Base-by-base conservation (phyloP, 2,797 vertebrate genomes). In the Syncerus caffer region DNA sequence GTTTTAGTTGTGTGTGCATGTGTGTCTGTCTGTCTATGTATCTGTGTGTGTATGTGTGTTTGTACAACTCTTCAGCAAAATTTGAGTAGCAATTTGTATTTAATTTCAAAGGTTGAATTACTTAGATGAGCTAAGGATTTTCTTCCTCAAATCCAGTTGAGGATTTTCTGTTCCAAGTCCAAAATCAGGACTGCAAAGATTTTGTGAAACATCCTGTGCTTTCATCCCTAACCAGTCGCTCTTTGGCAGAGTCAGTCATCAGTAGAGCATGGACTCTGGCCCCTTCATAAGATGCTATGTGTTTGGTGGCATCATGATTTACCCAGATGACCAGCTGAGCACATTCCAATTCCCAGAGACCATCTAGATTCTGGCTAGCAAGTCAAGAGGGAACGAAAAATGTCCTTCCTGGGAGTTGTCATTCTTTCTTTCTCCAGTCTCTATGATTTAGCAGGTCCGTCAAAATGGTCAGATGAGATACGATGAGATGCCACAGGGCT, bases 21-120 rank as follows among this genome's bases (percentile, higher is more conserved):
- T 47, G 13, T 38, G 45, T 1, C 0, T 27, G 62, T 64, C 4
- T 76, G 23, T 38, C 21, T 2, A 0, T 42, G 76, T 16, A 29
- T 29, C 51, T 57, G 5, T 11, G 27, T 47, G 51, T n/a, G 53
- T 13, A 4, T 19, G 42, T 50, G 11, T 23, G 5, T 19, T 7
- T 34, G 21, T 76, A 90, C 67, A 94, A 85, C 31, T 42, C 83
- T 87, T 96, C 31, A 79, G 47, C 62, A 78, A 89, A 93, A 95
- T 13, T 50, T 93, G n/a, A 74, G 14, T 6, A 71, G 45, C 58
- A 94, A 50, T 15, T 86, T 89, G 83, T 64, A 79, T 78, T 95
- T 97, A 85, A 94, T 89, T 82, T 96, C 90, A 95, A 97, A 85
- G 38, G 58, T 58, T 97, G 84, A 93, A 93, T 84, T 96, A 50